Evolutionary conservation across 1,140 invertebrate genomes (phyloP), one percentile per base, ranked within the genome.

Genomic region (Bombus sylvicola): DNA sequence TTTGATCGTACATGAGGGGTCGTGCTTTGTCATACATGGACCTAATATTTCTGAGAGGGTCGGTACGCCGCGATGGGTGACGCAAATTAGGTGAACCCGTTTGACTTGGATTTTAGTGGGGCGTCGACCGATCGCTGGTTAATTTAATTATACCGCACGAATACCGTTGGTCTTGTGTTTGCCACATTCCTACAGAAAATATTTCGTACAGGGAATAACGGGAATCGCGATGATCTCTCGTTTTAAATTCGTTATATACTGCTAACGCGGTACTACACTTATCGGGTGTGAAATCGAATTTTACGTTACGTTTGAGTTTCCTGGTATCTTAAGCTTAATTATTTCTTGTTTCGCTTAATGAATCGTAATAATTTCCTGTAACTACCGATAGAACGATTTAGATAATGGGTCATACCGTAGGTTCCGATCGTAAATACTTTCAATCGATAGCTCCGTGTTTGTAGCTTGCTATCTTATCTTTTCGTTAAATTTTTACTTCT

Each of bases 21-120:
- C 22, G 37, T 43, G 39, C 62, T 76, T 89, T 86, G 72, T 77
- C 74, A 64, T 72, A 83, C 47, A 47, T 47, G 72, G 39, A 77
- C 76, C 73, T 89, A 89, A 89, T 89, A 83, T 89, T 81, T 89
- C 86, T 64, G 75, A 75, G 78, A 69, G 88, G 87, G 88, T 80
- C 59, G 82, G 57, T 64, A n/a, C 25, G 53, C 83, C 66, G 87
- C 82, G 87, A 81, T 88, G 71, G 81, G 37, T 81, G 59, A 37
- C 59, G 72, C 43, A 78, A 89, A 89, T 89, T 89, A 85, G 83
- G 78, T 57, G 83, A 81, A 74, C 57, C n/a, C 83, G 69, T 66
- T 81, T 64, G 28, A 66, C 78, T 74, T 41, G 39, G 47, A 47
- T 28, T 31, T 62, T n/a, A n/a, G n/a, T 13, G 62, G 72, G 53